These are phyloP conservation scores for Geococcyx californianus DNA, from an alignment of 2,113 vertebrate genomes.

Conservation along the genomic window DNA sequence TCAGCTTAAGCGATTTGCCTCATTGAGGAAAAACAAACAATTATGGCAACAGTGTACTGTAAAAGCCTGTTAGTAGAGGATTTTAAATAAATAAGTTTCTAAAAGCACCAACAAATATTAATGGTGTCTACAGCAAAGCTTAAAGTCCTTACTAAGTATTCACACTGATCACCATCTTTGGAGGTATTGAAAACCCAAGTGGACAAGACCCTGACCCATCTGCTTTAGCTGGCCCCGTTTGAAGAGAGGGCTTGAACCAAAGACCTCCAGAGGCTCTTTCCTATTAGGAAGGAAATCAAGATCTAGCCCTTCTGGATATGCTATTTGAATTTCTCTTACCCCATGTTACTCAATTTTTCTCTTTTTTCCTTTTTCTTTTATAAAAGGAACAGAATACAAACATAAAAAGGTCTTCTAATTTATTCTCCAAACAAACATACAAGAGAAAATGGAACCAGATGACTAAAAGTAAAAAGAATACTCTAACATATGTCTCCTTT, in stretches of 20 bases:
- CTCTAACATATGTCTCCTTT: background rate
- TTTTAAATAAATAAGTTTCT: background rate
- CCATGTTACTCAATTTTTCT: background rate
- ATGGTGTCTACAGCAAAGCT: background rate
- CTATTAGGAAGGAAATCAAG: background rate
- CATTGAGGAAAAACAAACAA: background rate
- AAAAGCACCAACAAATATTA: background rate
- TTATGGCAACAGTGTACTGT: background rate
- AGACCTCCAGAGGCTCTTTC: background rate
- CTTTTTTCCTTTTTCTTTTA: background rate
- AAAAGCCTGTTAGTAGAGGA: no score
- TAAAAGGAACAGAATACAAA: background rate
- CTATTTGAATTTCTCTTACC: background rate
- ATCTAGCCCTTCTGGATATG: background rate
- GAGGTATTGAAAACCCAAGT: background rate
- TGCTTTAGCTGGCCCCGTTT: background rate
- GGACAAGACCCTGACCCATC: background rate
- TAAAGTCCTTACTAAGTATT: background rate
- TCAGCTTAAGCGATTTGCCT: background rate
- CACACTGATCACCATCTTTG: background rate
- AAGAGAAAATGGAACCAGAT: constrained; percentile 12
- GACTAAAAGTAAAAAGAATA: background rate
- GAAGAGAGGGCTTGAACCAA: background rate
- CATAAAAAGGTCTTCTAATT: background rate
- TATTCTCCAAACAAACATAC: background rate